Conservation (phyloP, 2,113 vertebrate species). For the Cololabis saira region DNA sequence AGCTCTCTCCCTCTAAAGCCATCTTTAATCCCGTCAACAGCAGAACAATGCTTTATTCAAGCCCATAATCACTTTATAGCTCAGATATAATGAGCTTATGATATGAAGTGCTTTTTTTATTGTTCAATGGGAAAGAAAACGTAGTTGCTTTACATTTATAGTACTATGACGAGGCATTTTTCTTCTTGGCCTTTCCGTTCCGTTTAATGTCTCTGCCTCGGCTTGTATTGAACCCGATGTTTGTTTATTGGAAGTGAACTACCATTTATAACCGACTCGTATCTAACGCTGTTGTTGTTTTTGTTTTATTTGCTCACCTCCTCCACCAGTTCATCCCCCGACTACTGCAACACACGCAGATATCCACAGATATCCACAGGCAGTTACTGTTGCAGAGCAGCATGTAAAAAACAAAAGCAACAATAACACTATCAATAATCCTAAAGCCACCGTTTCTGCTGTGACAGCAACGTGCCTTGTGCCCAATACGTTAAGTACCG, state of each 20-base stretch:
- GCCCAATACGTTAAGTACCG: background rate
- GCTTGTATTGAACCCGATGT: constrained; percentile 24
- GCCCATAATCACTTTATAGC: constrained; percentile 76
- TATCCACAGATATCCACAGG: too few species aligned
- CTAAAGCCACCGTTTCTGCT: background rate
- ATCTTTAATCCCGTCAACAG: constrained; percentile 77
- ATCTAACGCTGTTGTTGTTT: constrained; percentile 11
- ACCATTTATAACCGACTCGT: constrained; percentile 30
- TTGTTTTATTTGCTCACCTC: background rate
- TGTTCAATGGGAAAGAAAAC: constrained; percentile 56
- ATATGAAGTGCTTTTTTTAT: constrained; percentile 69
- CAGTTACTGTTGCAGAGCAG: background rate
- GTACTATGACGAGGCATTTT: constrained; percentile 51
- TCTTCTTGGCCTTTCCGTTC: constrained; percentile 53
- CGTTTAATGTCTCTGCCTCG: constrained; percentile 37
- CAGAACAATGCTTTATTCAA: constrained; percentile 73
- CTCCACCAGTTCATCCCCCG: constrained; percentile 1
- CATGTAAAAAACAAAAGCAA: background rate
- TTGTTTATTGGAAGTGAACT: constrained; percentile 59
- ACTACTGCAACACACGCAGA: background rate
- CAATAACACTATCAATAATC: background rate
- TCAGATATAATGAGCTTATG: constrained; percentile 76
- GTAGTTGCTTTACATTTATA: constrained; percentile 53
- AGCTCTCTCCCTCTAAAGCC: constrained; percentile 45
- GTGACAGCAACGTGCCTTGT: background rate